Evolutionary conservation across 1,140 invertebrate genomes (phyloP), one percentile per base, ranked within the genome.

Genomic region (Cydia pomonella): DNA sequence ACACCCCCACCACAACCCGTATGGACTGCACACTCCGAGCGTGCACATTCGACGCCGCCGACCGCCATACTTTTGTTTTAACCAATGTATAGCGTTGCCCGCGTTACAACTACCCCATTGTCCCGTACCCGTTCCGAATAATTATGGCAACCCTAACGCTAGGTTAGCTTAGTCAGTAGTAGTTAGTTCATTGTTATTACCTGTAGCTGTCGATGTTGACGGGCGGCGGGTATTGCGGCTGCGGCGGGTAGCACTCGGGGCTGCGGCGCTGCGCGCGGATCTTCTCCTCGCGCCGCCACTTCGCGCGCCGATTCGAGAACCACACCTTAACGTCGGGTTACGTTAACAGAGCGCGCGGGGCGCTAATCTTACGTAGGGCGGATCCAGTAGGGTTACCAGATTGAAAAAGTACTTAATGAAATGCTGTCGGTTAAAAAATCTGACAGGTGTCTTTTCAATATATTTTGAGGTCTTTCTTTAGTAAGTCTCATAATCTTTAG

Each of bases 241-340:
- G 84, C 77, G 81, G 77, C 74, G 83, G 76, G 72, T 84, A 94
- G 93, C 93, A 91, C 91, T 95, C 95, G 62, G 94, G 96, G 78
- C 94, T 94, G 75, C 97, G 95, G 73, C 97, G 93, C 93, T 98
- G 98, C 88, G 97, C 98, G 66, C 98, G 95, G 79, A 99, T 94
- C 94, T 99, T 99, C 93, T 99, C 99, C 93, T 99, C 99, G 53
- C 99, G 95, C 79, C 99, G 95, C 98, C 98, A 99, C 95, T 99
- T 99, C 74, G 99, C 99, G 77, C 99, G 95, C 74, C 99, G 95
- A 94, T 99, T 99, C 76, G 97, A 99, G 94, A 99, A 99, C 99
- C 99, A 99, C 72, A 99, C 98, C 97, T 98, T 92, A 85, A 89
- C 78, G 87, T 91, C 88, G 89, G 87, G 81, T 87, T 79, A 84